A percentile compares a stretch with the other conserved stretches of the same genome.
phyloP scores from a whole-genome alignment of 2,888 invertebrate genomes.

The Agapostemon virescens region DNA sequence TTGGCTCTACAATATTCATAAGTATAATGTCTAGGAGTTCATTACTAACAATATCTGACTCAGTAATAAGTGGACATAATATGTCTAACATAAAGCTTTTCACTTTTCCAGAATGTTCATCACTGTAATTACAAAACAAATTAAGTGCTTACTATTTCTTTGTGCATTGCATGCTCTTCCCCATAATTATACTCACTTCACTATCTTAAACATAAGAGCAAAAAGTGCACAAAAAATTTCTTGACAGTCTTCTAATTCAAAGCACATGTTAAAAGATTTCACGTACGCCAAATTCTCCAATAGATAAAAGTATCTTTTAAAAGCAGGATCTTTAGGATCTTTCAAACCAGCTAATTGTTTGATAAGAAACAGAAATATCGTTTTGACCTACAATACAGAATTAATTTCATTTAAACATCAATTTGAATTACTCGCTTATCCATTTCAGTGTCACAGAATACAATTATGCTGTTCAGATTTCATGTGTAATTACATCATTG shows the following conservation, averaged over 20 bases:
- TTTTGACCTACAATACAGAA: slow-evolving; percentile 82
- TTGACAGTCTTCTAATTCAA: slow-evolving; percentile 98
- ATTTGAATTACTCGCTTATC: neutral
- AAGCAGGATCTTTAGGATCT: slow-evolving; percentile 98
- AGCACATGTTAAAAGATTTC: slow-evolving; percentile 99
- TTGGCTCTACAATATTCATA: slow-evolving; percentile 96
- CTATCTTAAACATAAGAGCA: slow-evolving; percentile 96
- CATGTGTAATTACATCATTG: no score
- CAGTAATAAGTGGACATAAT: slow-evolving; percentile 95
- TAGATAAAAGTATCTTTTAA: slow-evolving; percentile 98
- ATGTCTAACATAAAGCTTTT: slow-evolving; percentile 98
- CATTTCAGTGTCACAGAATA: neutral
- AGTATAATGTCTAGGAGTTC: slow-evolving; percentile 96
- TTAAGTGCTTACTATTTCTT: slow-evolving; percentile 8
- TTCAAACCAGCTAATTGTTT: slow-evolving; percentile 95
- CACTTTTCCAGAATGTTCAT: slow-evolving; percentile 97
- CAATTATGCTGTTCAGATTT: neutral
- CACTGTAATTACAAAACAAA: slow-evolving; percentile 82
- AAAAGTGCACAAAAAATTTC: slow-evolving; percentile 97
- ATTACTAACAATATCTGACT: slow-evolving; percentile 96
- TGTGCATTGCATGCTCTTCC: neutral
- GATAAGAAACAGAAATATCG: slow-evolving; percentile 96
- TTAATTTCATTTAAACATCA: neutral
- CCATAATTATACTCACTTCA: slow-evolving; percentile 88
- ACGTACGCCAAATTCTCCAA: slow-evolving; percentile 98